Evolutionary conservation across 1,140 invertebrate species (phyloP), one percentile per base, ranked within the genome.

Genomic region (Plectus sambesii): DNA sequence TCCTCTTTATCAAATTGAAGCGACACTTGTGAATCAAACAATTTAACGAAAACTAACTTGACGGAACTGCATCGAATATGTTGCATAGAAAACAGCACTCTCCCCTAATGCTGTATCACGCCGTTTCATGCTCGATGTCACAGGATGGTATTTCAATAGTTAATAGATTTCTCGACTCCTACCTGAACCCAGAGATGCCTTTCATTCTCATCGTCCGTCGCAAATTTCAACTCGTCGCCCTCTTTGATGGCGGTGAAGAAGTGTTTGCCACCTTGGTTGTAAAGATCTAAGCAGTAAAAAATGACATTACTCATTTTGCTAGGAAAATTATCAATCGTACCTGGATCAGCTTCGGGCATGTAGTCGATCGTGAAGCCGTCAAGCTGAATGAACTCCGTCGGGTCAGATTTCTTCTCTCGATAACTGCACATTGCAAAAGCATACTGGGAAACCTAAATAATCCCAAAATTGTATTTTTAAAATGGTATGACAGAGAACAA

Each of bases 401-500:
- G 93, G 72, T 98, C 92, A 19, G 88, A 85, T 74, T 97, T 97
- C 74, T 96, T 98, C 70, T 98, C 90, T 70, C 94, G 87, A 71
- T 97, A 99, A 66, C 87, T 96, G 74, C 94, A 98, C 80, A 99
- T 89, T 23, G 92, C 93, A 78, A 99, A 99, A 26, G 92, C 97
- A 73, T 98, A 99, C 76, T 99, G 94, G 33, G 90, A 97, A 15
- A 94, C 89, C 62, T 66, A 27, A 51, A 19, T 25, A 49, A 17
- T 33, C 12, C 12, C n/a, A n/a, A n/a, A n/a, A n/a, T n/a, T n/a
- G n/a, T n/a, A n/a, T n/a, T n/a, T n/a, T n/a, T n/a, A n/a, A n/a
- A n/a, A n/a, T n/a, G n/a, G n/a, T n/a, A n/a, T n/a, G n/a, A n/a
- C n/a, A n/a, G n/a, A n/a, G n/a, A n/a, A n/a, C n/a, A n/a, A n/a